Conservation (phyloP, 2,113 vertebrate species). For the Turdus rufiventris region DNA sequence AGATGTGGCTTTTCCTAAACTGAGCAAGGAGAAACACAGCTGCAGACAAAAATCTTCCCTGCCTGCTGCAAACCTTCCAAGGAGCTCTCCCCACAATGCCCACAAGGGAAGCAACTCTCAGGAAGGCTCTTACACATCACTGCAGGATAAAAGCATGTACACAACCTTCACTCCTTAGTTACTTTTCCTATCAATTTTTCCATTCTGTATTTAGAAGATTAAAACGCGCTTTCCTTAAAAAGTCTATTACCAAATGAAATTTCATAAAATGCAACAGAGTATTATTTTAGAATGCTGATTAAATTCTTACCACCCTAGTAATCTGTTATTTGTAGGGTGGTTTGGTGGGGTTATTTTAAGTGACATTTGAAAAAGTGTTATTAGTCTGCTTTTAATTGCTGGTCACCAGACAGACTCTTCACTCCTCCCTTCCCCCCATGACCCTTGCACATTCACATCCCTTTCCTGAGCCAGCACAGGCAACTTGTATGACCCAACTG, state of each 20-base stretch:
- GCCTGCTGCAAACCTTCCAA: neutral
- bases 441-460: neutral
- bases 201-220: neutral
- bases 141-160: neutral
- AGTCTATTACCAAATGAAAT: neutral
- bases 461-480: conserved; percentile 8
- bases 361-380: neutral
- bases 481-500: neutral
- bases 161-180: neutral
- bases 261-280: neutral
- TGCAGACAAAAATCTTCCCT: neutral
- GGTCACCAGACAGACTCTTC: neutral
- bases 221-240: neutral
- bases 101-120: neutral
- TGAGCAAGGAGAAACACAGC: neutral
- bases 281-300: neutral
- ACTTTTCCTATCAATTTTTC: neutral
- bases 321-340: neutral
- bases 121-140: neutral
- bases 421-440: neutral
- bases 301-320: neutral
- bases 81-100: neutral
- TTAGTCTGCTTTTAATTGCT: neutral
- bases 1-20: neutral
- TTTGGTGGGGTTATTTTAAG: neutral